Evolutionary conservation across 2,888 invertebrate species (phyloP), one percentile per base, ranked within the genome.

Genomic region (Elmis aenea): DNA sequence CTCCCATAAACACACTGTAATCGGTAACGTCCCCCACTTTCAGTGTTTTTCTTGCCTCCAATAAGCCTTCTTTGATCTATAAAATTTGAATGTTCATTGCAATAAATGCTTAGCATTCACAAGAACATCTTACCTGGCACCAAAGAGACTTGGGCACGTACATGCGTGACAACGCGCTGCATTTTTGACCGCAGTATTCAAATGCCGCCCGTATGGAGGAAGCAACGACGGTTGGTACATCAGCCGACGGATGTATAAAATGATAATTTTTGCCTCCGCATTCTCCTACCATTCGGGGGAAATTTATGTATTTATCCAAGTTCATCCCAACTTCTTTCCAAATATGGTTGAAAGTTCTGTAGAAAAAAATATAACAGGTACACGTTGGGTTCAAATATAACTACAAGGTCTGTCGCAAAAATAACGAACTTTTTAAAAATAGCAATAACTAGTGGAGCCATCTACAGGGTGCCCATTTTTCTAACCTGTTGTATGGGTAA

Each of bases 241-340:
- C 86, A 6, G 96, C 97, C 6, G 89, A 79, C 0, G 87, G 81
- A 69, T 99, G 99, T 14, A 99, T 75, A 58, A 99, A 94, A 66
- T 99, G 99, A 67, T 88, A 99, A 71, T 99, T 99, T 69, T 99
- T 99, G 14, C 99, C 99, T 32, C 99, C 99, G 68, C 96, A 97
- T 71, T 99, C 99, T 41, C 90, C 86, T 55, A 96, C 85, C 33
- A 99, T 70, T 48, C 95, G 79, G 0, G 99, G 99, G 66, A 93
- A 99, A 61, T 90, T 91, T 24, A 69, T 75, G 66, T 95, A 99
- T 2, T 67, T 77, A 51, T 78, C 75, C 24, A 99, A 76, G 62
- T 96, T 96, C 45, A 86, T 72, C 10, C 90, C 95, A 15, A 96
- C 92, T 66, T 89, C 86, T 52, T 81, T 81, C 96, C 96, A 99